phyloP scores from a whole-genome alignment of 2,888 invertebrate genomes.

The Caenorhabditis panamensis region DNA sequence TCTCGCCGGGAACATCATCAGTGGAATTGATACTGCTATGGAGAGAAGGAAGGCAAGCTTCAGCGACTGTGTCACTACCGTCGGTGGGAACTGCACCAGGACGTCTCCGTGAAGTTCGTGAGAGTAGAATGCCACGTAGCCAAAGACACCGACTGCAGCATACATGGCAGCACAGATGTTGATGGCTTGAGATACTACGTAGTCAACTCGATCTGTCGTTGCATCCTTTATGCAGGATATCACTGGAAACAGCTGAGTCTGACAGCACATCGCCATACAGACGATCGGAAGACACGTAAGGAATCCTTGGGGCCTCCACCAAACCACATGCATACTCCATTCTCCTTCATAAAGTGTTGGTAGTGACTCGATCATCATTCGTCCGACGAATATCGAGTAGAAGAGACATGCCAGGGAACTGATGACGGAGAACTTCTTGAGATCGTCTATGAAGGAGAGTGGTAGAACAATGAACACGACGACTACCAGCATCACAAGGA shows the following conservation, averaged over 20 bases:
- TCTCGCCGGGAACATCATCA: constrained; percentile 96
- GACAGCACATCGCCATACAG: constrained; percentile 96
- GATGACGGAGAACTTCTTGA: constrained; percentile 87
- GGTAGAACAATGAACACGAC: constrained; percentile 88
- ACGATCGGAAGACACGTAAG: constrained; percentile 88
- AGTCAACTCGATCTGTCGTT: constrained; percentile 86
- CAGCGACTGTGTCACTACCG: constrained; percentile 88
- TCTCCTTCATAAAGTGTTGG: constrained; percentile 69
- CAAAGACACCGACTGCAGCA: constrained; percentile 74
- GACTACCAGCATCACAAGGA: constrained; percentile 80
- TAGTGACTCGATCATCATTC: constrained; percentile 71
- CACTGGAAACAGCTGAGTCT: constrained; percentile 91
- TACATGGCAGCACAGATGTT: constrained; percentile 90
- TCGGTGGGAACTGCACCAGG: constrained; percentile 87
- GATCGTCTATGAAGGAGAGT: constrained; percentile 90
- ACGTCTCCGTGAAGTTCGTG: constrained; percentile 88
- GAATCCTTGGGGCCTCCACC: constrained; percentile 74
- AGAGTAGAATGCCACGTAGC: constrained; percentile 89
- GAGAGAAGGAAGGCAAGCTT: constrained; percentile 96
- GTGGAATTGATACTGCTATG: constrained; percentile 95
- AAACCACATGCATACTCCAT: constrained; percentile 73
- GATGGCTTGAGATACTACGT: constrained; percentile 91
- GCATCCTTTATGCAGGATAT: constrained; percentile 90
- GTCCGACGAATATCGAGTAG: constrained; percentile 88
- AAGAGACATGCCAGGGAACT: constrained; percentile 88